Evolutionary conservation across 2,113 vertebrate species (phyloP), one percentile per base, ranked within the genome.

Genomic region (Petromus typicus): DNA sequence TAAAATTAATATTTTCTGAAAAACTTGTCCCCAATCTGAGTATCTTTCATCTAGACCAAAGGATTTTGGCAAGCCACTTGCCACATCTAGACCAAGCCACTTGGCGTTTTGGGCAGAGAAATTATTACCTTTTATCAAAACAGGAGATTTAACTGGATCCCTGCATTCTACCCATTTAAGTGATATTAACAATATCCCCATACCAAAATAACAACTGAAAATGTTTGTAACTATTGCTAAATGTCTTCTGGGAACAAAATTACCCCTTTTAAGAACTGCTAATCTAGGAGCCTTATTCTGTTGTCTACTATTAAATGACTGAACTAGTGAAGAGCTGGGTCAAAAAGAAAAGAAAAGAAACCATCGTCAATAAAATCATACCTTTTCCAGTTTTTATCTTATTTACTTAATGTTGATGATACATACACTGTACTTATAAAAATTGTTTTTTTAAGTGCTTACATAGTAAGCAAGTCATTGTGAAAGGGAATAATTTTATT

Each of bases 351-450:
- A 5, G 10, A 51, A 51, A 51, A 51, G 10, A 51, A n/a, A n/a
- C 2, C 8, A 22, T 86, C 7, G 27, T 78, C 32, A 75, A 67
- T 1, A 73, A 82, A 96, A 73, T 56, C 16, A 59, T 54, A 23
- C 1, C 13, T 75, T 54, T 17, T 23, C 6, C 79, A 86, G 6
- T 67, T 89, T 92, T 64, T 4, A 71, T 81, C 86, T 86, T 79
- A 83, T 90, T 82, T 61, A 27, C 82, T 86, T 92, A 86, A 83
- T 89, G n/a, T 22, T 57, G 37, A 80, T 67, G 32, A 82, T 32
- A 5, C 27, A n/a, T n/a, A 22, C 64, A 63, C 81, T 84, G 61
- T 17, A 88, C 7, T 86, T 71, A 87, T 7, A 75, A 84, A n/a
- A 80, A 27, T 71, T 51, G 5, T 69, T 61, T 73, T 79, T 73